Conservation (phyloP, 2,888 invertebrate genomes). For the Ornithoptera priamus region DNA sequence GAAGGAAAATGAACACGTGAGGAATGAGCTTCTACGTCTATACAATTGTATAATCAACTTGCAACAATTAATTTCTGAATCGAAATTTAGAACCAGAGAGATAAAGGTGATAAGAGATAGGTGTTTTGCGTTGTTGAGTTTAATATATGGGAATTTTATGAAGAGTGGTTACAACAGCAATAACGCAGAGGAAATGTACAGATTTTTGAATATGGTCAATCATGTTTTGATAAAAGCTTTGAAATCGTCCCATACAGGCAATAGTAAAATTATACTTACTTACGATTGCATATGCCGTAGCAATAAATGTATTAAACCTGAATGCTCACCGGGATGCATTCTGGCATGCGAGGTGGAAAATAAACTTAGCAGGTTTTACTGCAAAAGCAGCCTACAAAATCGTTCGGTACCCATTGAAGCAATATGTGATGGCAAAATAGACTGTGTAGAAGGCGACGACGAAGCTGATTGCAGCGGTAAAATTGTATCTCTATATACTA, state of each 20-base stretch:
- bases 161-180: slow-evolving; percentile 33
- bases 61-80: slow-evolving; percentile 8
- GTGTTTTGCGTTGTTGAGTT: slow-evolving; percentile 44
- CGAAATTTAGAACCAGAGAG: slow-evolving; percentile 35
- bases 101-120: slow-evolving; percentile 47
- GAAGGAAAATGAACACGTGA: slow-evolving; percentile 16
- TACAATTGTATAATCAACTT: slow-evolving; percentile 18
- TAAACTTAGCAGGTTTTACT: slow-evolving; percentile 49
- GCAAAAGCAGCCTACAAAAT: slow-evolving; percentile 39
- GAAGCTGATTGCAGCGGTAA: slow-evolving; percentile 54
- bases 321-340: slow-evolving; percentile 51
- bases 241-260: slow-evolving; percentile 58
- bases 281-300: slow-evolving; percentile 54
- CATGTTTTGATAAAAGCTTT: slow-evolving; percentile 53
- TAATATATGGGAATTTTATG: slow-evolving; percentile 47
- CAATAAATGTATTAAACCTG: slow-evolving; percentile 45
- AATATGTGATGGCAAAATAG: slow-evolving; percentile 54
- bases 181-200: slow-evolving; percentile 45
- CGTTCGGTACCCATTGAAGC: slow-evolving; percentile 44
- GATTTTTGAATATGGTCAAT: slow-evolving; percentile 47
- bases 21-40: slow-evolving; percentile 22
- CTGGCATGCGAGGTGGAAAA: slow-evolving; percentile 52
- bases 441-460: slow-evolving; percentile 59
- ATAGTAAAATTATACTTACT: slow-evolving; percentile 45
- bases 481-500: neutral